phyloP scores from a whole-genome alignment of 2,113 vertebrate species.

The Capreolus pygargus region DNA sequence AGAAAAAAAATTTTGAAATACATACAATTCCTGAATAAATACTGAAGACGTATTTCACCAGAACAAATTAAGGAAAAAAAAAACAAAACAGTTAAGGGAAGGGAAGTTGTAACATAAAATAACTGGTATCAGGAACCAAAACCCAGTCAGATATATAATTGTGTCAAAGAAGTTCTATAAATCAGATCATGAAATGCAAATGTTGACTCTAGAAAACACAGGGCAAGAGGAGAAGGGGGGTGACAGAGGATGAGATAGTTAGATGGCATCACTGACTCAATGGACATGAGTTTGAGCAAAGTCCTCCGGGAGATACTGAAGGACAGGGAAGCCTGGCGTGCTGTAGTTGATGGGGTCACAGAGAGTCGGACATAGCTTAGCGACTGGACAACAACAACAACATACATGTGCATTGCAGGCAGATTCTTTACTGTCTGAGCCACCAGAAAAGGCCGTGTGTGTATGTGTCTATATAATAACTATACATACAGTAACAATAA shows the following conservation, averaged over 20 bases:
- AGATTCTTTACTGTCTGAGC: not conserved
- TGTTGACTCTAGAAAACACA: not conserved
- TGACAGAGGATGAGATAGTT: not conserved
- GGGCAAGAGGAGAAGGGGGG: not conserved
- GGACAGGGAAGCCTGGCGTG: not conserved
- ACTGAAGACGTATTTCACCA: not conserved
- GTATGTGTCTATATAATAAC: not conserved
- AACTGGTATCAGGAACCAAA: not conserved
- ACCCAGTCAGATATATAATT: not conserved
- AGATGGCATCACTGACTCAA: not conserved
- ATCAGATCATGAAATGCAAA: not conserved
- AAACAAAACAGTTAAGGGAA: not conserved
- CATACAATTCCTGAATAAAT: not conserved
- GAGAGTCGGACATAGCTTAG: not conserved
- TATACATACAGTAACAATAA: not conserved
- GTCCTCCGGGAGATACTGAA: not conserved
- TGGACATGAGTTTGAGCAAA: not conserved
- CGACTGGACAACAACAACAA: not conserved
- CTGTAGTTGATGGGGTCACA: not conserved
- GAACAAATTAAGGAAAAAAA: not conserved
- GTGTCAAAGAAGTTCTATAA: not conserved
- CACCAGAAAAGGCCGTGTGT: not conserved
- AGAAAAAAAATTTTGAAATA: not conserved
- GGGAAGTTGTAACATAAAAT: not conserved
- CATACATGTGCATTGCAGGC: not conserved